These are phyloP conservation scores for Coenonympha arcania DNA, from an alignment of 2,888 invertebrate genomes.

Conservation along the genomic window DNA sequence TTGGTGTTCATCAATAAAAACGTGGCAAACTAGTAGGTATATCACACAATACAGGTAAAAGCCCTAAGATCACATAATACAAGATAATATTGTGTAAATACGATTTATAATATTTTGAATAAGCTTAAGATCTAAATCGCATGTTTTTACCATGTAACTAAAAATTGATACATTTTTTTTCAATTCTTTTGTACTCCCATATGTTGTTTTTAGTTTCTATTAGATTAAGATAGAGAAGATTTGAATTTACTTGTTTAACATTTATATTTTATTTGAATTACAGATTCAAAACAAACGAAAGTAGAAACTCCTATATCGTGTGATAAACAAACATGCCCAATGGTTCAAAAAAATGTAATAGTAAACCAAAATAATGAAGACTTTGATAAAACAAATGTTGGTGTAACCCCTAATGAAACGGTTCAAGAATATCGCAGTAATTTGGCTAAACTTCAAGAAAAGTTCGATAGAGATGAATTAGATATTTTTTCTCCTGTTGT, in stretches of 20 bases:
- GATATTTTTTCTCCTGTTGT: constrained; percentile 29
- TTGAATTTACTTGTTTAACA: background rate
- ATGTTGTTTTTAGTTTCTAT: background rate
- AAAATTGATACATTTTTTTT: constrained; percentile 27
- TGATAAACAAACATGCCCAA: constrained; percentile 28
- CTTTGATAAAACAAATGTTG: background rate
- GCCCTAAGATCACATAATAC: too few relatives aligned
- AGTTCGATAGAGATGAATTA: constrained; percentile 22
- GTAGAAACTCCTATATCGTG: constrained; percentile 26
- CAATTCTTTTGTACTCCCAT: constrained; percentile 61
- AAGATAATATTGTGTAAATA: too few relatives aligned
- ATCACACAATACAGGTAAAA: too few relatives aligned
- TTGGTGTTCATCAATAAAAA: background rate
- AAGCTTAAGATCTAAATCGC: too few relatives aligned
- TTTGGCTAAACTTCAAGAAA: constrained; percentile 12
- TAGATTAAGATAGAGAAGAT: background rate
- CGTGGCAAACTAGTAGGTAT: background rate
- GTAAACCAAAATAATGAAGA: constrained; percentile 10
- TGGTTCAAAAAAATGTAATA: constrained; percentile 11
- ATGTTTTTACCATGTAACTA: too few relatives aligned
- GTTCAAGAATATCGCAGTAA: background rate
- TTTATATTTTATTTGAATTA: constrained; percentile 32
- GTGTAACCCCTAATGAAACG: background rate
- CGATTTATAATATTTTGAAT: too few relatives aligned
- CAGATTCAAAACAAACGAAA: constrained; percentile 47